Percentiles rank a stretch among this genome's conserved stretches.
Evolutionary conservation across 2,797 vertebrate genomes (phyloP).

Genomic region (Thripadectes ignobilis): DNA sequence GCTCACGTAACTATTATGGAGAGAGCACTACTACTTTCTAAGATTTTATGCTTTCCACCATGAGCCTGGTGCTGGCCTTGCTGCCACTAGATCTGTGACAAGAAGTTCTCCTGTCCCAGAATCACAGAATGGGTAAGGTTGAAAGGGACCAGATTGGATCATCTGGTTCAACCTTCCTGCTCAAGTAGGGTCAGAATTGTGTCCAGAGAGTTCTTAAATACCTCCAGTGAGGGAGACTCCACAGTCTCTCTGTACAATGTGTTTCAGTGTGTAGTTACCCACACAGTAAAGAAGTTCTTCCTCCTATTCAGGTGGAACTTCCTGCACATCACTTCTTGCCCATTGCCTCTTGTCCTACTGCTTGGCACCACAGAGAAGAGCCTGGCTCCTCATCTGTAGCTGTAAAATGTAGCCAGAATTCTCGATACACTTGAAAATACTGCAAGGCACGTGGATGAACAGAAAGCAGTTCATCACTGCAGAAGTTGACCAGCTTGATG

Average conservation of each 20-base stretch:
- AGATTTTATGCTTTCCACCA: neutral
- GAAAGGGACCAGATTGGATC: neutral
- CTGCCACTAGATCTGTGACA: neutral
- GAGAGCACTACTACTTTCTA: neutral
- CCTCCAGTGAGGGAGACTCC: neutral
- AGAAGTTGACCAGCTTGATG: neutral
- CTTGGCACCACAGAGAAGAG: neutral
- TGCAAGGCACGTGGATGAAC: accelerated
- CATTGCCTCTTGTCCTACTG: neutral
- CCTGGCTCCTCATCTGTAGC: neutral
- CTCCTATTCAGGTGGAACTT: neutral
- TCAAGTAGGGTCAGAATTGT: neutral
- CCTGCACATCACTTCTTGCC: neutral
- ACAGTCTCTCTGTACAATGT: neutral
- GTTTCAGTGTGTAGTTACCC: too few species aligned
- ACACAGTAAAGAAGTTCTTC: neutral
- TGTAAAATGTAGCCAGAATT: neutral
- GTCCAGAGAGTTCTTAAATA: neutral
- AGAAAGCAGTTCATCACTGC: neutral
- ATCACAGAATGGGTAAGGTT: neutral
- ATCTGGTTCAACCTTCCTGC: neutral
- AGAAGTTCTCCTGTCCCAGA: neutral
- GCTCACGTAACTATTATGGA: slow-evolving; percentile 45
- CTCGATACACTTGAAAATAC: neutral
- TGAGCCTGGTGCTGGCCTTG: neutral